Base-by-base conservation (phyloP, 2,797 vertebrate genomes). In the Propithecus perrieri region DNA sequence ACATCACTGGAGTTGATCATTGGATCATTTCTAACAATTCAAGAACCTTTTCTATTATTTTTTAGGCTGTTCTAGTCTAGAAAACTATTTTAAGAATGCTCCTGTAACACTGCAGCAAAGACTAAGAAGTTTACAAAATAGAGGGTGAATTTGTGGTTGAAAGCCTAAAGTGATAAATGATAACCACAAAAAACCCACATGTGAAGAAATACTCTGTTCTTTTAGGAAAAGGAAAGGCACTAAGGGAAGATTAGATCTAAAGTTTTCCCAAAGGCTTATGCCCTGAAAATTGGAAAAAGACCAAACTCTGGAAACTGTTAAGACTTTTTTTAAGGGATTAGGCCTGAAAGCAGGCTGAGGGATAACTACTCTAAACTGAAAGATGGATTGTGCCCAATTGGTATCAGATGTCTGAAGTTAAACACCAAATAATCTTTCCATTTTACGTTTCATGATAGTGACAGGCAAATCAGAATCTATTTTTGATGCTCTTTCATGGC, bases 401-500 rank as follows among this genome's bases (percentile, higher is more conserved):
- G 89, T 97, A 97, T 97, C 97, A 97, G 96, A 98, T 98, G 97
- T 97, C 97, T 95, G 76, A 93, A 89, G 95, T 94, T 95, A 97
- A 97, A 97, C 55, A 96, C 86, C 79, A 95, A 97, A 71, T 97
- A 94, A 98, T 96, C 93, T 97, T 97, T 97, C 95, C 93, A 96
- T 95, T 97, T 96, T 87, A 90, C 94, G 96, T 96, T 94, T 96
- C 97, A 85, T 96, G 95, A 97, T 85, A 96, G 86, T 94, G 97
- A 97, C 97, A 98, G 95, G 95, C 96, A 97, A 98, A 96, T 97
- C 95, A 96, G 93, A 96, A 97, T 94, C 93, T 97, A 97, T 97
- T 97, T 98, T 91, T 95, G 93, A 96, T 95, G 63, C 75, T 84
- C 88, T 96, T 97, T 95, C 91, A 94, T 92, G 93, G 86, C 76